Conservation (phyloP, 1,140 invertebrate genomes). For the Dolichoris vasculosae region DNA sequence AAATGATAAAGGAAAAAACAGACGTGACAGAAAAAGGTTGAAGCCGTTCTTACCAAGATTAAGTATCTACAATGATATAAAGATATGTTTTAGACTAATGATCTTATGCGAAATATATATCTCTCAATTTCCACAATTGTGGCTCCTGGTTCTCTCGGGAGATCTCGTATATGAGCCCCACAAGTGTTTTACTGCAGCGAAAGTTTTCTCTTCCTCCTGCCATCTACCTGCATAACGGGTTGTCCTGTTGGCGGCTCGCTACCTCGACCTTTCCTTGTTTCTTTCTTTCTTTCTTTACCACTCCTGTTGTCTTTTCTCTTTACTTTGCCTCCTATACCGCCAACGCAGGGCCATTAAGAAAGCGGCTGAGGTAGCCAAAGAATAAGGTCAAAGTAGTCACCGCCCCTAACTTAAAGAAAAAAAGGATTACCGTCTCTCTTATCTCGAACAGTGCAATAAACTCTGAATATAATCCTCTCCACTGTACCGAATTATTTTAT, state of each 20-base stretch:
- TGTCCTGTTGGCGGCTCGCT: neutral
- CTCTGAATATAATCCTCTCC: neutral
- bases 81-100: neutral
- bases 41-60: too few relatives aligned
- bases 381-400: neutral
- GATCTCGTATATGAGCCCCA: neutral
- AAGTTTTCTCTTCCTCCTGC: neutral
- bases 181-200: constrained; percentile 4
- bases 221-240: constrained; percentile 7
- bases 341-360: neutral
- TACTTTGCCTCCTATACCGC: neutral
- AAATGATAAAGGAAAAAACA: too few relatives aligned
- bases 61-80: too few relatives aligned
- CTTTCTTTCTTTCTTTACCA: neutral
- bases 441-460: constrained; percentile 18
- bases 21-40: too few relatives aligned
- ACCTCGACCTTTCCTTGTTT: too few relatives aligned
- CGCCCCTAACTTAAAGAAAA: constrained; percentile 1
- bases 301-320: neutral
- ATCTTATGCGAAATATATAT: too few relatives aligned
- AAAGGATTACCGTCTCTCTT: neutral
- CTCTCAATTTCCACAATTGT: neutral
- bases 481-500: constrained; percentile 23
- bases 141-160: neutral
- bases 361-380: neutral